Conservation (phyloP, 2,888 invertebrate species). For the Meiosimyza decipiens region DNA sequence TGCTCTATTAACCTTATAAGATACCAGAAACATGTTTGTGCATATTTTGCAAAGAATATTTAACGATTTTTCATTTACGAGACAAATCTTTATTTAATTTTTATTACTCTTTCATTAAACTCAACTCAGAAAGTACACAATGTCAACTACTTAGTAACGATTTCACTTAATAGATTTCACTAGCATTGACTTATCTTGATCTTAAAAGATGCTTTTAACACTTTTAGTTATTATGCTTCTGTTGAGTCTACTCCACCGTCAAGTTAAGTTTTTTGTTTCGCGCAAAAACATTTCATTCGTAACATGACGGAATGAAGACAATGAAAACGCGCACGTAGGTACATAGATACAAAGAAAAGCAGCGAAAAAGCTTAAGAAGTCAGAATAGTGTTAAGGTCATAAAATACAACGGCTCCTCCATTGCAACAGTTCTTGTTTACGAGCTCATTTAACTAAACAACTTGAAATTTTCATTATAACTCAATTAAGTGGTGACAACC, state of each 20-base stretch:
- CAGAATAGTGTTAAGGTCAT: slow-evolving; percentile 22
- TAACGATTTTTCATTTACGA: no score
- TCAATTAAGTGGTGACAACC: background rate
- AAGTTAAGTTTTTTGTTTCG: background rate
- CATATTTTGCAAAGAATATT: no score
- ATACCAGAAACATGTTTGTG: no score
- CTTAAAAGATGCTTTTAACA: no score
- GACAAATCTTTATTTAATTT: no score
- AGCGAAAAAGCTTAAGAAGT: no score
- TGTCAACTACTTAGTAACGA: background rate
- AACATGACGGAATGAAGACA: background rate
- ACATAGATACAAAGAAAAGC: no score
- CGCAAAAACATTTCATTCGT: background rate
- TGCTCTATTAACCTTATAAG: no score
- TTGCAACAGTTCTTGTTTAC: background rate
- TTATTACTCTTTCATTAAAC: no score
- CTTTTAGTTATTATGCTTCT: background rate
- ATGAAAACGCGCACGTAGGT: no score
- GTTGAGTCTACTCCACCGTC: background rate
- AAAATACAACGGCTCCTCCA: background rate
- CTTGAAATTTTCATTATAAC: background rate
- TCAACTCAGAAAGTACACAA: background rate
- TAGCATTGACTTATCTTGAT: background rate
- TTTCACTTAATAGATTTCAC: background rate
- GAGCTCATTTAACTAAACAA: background rate